These are phyloP conservation scores for Psilopogon haemacephalus DNA, from an alignment of 2,113 vertebrate species.

Conservation along the genomic window DNA sequence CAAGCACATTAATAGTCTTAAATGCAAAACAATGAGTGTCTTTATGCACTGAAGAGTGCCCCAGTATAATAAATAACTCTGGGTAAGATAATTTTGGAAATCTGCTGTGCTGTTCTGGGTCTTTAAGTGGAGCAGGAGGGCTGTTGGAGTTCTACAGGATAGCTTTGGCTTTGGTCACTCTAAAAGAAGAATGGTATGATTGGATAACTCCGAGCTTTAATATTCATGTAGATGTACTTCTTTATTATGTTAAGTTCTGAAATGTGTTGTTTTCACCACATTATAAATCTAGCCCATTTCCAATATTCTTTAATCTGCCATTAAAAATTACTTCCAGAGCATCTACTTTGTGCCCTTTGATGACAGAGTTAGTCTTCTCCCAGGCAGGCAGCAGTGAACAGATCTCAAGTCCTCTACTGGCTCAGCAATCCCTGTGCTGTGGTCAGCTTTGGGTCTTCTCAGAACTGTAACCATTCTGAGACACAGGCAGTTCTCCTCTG, in stretches of 20 bases:
- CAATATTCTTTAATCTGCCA: not conserved
- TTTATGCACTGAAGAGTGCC: constrained; percentile 18
- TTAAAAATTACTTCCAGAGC: not conserved
- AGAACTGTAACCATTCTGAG: not conserved
- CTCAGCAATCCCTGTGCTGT: not conserved
- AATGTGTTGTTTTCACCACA: not conserved
- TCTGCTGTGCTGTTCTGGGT: not conserved
- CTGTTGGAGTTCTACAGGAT: not conserved
- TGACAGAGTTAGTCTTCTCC: not conserved
- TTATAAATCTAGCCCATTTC: not conserved
- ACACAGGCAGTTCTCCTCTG: not conserved
- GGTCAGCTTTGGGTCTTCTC: not conserved
- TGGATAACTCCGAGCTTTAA: not conserved
- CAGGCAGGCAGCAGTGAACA: not conserved
- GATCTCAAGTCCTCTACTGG: not conserved
- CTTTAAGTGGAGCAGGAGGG: not conserved
- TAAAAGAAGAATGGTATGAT: not conserved
- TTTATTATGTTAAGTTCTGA: not conserved
- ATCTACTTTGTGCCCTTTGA: not conserved
- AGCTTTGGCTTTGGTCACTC: not conserved
- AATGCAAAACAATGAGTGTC: constrained; percentile 21
- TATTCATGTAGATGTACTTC: not conserved
- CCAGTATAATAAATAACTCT: not conserved
- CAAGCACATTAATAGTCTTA: not conserved
- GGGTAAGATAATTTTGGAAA: not conserved